Base-by-base conservation (phyloP, 2,888 invertebrate species). In the Dermolepida albohirtum region DNA sequence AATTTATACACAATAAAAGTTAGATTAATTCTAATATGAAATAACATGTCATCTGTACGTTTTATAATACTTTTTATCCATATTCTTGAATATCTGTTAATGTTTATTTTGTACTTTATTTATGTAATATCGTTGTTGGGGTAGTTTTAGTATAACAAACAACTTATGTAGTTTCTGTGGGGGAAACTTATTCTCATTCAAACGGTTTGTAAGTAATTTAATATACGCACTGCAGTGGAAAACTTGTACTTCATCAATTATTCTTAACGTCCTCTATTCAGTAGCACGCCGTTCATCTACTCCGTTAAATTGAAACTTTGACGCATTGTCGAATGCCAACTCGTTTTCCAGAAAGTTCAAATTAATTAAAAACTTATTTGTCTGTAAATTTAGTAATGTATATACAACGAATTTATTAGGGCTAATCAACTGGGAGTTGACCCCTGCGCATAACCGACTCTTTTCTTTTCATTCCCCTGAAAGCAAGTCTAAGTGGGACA, bases 331-430 rank as follows among this genome's bases (percentile, higher is more conserved):
- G 4, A 34, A 34, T 34, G 10, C 34, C 34, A 10, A 34, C 4
- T 34, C 8, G 29, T n/a, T 44, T 29, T 7, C 29, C 6, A 10
- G 27, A 51, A 51, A 34, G 51, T 51, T 51, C 51, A 51, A 51
- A 51, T 51, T 51, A 51, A 51, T 51, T 51, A 51, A 51, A 51
- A 51, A 51, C 34, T 12, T 51, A 51, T 51, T 51, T 29, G 51
- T 12, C 51, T 51, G 12, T 17, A 51, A 51, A 51, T 51, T 51
- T 51, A 51, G 22, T 12, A 51, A 51, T 51, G 51, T n/a, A 29
- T 7, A 27, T 12, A 11, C 11, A 29, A 29, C 51, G 51, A 51
- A 51, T 51, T 51, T 29, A 51, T 51, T 51, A 51, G 51, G 51
- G 34, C 29, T 51, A 51, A 51, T 29, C 22, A 51, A 51, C 12